A percentile compares a stretch with the other conserved stretches of the same genome.
These are phyloP conservation scores for Gymnoscelis rufifasciata DNA, from an alignment of 2,888 invertebrate species.

Conservation along the genomic window DNA sequence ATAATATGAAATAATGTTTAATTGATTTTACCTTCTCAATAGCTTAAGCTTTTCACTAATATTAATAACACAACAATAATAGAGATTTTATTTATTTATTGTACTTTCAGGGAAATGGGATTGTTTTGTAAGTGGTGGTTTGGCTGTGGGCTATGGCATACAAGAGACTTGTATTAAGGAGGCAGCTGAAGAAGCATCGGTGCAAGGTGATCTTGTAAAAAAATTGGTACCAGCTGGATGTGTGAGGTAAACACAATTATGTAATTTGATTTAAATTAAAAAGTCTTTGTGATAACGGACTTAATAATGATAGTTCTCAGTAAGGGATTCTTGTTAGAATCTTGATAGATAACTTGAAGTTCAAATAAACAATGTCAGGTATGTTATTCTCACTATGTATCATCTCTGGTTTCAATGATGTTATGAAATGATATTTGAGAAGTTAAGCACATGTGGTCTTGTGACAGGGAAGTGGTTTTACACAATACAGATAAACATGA, in stretches of 20 bases:
- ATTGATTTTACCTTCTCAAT: no score
- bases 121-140: slow-evolving; percentile 96
- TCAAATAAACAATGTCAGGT: not conserved
- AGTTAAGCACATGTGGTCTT: not conserved
- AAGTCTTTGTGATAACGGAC: not conserved
- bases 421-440: not conserved
- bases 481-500: not conserved
- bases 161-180: slow-evolving; percentile 95
- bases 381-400: not conserved
- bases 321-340: not conserved
- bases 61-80: no score
- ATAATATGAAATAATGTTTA: no score
- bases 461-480: slow-evolving; percentile 1
- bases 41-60: no score
- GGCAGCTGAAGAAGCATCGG: slow-evolving; percentile 95
- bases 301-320: no score
- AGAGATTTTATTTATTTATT: no score
- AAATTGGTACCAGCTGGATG: slow-evolving; percentile 88
- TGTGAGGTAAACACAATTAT: slow-evolving; percentile 82
- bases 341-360: not conserved
- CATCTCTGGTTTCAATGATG: slow-evolving; percentile 1
- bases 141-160: slow-evolving; percentile 92
- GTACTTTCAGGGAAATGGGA: slow-evolving; percentile 87
- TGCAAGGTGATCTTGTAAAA: slow-evolving; percentile 87
- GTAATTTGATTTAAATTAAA: no score